phyloP scores from a whole-genome alignment of 53 echinoderm and acorn worm genomes.

The Arbacia lixula region DNA sequence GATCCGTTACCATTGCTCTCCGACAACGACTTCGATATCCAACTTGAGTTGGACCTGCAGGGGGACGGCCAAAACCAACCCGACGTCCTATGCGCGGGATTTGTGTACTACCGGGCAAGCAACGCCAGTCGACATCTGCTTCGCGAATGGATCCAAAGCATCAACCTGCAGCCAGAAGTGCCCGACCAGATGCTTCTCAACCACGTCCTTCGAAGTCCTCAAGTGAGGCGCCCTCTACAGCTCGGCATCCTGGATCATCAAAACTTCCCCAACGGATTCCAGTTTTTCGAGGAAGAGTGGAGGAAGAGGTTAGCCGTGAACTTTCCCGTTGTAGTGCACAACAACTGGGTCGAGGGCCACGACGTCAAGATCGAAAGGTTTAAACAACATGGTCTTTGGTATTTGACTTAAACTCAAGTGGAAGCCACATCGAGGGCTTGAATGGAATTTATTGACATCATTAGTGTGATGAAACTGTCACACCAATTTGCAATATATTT shows the following conservation, averaged over 20 bases:
- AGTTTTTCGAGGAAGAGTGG: constrained; percentile 62
- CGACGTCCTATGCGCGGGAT: constrained; percentile 66
- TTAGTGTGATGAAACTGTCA: too few species aligned
- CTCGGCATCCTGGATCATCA: constrained; percentile 24
- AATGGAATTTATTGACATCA: too few species aligned
- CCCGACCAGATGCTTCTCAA: constrained; percentile 13
- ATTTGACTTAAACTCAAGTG: too few species aligned
- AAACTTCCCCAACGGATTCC: constrained; percentile 66
- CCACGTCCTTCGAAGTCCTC: background rate
- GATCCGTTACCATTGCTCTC: constrained; percentile 79
- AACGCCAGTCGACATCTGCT: constrained; percentile 50
- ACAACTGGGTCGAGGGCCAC: constrained; percentile 71
- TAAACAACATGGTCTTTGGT: constrained; percentile 45
- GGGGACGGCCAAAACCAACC: constrained; percentile 6
- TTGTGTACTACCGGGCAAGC: constrained; percentile 66
- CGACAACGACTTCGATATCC: constrained; percentile 57
- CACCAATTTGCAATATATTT: too few species aligned
- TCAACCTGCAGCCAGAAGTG: constrained; percentile 13
- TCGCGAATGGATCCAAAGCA: constrained; percentile 35
- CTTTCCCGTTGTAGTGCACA: constrained; percentile 71
- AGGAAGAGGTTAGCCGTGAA: background rate
- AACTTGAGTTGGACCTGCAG: constrained; percentile 59
- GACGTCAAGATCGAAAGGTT: constrained; percentile 65
- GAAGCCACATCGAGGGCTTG: too few species aligned
- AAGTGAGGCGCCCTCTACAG: background rate